Evolutionary conservation across 2,888 invertebrate genomes (phyloP).

Genomic region (Tribolium freemani): DNA sequence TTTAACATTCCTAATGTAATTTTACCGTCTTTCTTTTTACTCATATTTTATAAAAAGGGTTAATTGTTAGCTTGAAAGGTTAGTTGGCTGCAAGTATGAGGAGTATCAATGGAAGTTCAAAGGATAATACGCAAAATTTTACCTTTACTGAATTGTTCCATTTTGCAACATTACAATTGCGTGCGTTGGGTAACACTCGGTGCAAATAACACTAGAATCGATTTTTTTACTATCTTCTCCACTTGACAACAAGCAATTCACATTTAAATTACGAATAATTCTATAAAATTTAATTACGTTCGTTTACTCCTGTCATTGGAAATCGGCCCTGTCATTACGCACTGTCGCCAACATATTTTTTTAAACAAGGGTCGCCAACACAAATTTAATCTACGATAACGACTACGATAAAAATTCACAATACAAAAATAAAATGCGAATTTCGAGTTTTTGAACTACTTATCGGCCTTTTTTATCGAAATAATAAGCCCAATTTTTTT

Average conservation of each 20-base stretch:
- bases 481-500: too few species aligned
- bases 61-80: conserved; percentile 20
- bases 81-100: conserved; percentile 3
- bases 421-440: too few species aligned
- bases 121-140: neutral
- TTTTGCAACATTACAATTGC: conserved; percentile 2
- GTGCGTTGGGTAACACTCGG: neutral
- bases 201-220: neutral
- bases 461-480: too few species aligned
- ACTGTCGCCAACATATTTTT: neutral
- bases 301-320: neutral
- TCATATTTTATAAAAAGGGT: conserved; percentile 49
- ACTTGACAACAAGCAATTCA: conserved; percentile 16
- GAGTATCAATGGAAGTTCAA: neutral
- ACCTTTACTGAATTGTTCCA: conserved; percentile 28
- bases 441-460: too few species aligned
- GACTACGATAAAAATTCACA: too few species aligned
- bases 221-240: neutral
- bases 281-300: conserved; percentile 19
- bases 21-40: conserved; percentile 63
- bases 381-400: too few species aligned
- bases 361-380: too few species aligned
- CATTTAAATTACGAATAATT: conserved; percentile 10
- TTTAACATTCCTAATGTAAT: conserved; percentile 66
- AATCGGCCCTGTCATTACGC: conserved; percentile 13